Evolutionary conservation across 2,113 vertebrate genomes (phyloP).

Genomic region (Neogale vison): DNA sequence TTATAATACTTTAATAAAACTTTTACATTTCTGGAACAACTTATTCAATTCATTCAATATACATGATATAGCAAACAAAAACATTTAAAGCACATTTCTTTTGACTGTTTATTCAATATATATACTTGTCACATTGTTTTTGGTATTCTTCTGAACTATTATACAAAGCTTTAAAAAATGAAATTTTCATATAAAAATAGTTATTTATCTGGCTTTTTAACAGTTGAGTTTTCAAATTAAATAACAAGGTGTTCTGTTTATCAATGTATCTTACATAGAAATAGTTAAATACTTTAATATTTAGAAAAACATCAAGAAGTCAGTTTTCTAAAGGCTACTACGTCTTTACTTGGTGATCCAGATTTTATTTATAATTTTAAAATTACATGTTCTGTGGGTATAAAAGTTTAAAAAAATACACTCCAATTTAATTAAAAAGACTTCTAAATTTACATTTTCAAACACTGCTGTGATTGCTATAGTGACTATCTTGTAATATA

Average conservation of each 20-base stretch:
- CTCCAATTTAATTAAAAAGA: constrained; percentile 80
- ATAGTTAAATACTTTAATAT: constrained; percentile 54
- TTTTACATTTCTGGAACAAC: constrained; percentile 63
- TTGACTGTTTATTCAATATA: neutral
- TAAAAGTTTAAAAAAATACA: constrained; percentile 85
- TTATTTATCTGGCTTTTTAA: constrained; percentile 40
- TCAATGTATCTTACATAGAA: constrained; percentile 49
- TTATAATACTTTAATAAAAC: constrained; percentile 64
- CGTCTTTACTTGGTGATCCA: constrained; percentile 72
- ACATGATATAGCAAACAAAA: constrained; percentile 36
- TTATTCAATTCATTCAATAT: constrained; percentile 51
- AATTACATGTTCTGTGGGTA: constrained; percentile 81
- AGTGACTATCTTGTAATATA: constrained; percentile 73
- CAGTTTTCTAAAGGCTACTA: constrained; percentile 54
- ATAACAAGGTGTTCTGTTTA: constrained; percentile 59
- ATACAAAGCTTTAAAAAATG: constrained; percentile 58
- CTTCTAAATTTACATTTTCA: constrained; percentile 84
- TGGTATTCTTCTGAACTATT: constrained; percentile 43
- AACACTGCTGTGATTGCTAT: constrained; percentile 74
- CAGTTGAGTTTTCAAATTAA: constrained; percentile 63
- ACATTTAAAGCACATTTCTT: constrained; percentile 56
- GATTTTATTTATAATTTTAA: constrained; percentile 83
- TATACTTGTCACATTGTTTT: constrained; percentile 4
- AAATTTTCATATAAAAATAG: constrained; percentile 71
- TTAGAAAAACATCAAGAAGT: constrained; percentile 61